Percentiles rank a stretch among this genome's conserved stretches.
phyloP scores from a whole-genome alignment of 2,888 invertebrate genomes.

The Acrobasis suavella region DNA sequence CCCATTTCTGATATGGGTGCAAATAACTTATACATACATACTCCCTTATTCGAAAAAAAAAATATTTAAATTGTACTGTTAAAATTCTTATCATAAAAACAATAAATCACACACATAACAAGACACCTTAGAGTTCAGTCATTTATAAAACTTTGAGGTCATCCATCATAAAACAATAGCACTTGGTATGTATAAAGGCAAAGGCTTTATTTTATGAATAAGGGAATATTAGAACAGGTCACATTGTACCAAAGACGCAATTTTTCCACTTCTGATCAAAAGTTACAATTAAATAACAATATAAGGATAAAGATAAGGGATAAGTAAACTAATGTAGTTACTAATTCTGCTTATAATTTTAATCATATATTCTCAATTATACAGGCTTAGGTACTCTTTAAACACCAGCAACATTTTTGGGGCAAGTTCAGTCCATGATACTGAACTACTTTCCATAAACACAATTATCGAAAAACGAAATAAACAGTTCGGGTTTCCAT shows the following conservation, averaged over 20 bases:
- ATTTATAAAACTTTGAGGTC: conserved; percentile 40
- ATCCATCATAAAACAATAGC: conserved; percentile 3
- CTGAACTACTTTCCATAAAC: too few relatives aligned
- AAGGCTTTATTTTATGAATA: conserved; percentile 48
- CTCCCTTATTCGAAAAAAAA: conserved; percentile 58
- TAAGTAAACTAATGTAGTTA: background rate
- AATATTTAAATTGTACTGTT: conserved; percentile 56
- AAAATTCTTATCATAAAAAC: conserved; percentile 37
- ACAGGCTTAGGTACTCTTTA: too few relatives aligned
- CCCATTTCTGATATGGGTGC: conserved; percentile 36
- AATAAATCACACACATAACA: conserved; percentile 34
- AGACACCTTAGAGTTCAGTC: conserved; percentile 40
- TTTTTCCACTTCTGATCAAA: background rate
- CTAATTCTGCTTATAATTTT: too few relatives aligned
- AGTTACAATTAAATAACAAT: too few relatives aligned
- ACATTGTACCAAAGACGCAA: conserved; percentile 16
- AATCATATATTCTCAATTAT: too few relatives aligned
- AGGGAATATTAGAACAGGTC: conserved; percentile 39
- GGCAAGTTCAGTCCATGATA: too few relatives aligned
- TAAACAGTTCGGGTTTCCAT: too few relatives aligned
- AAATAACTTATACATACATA: conserved; percentile 33
- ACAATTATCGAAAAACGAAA: too few relatives aligned
- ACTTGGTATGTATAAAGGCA: conserved; percentile 1
- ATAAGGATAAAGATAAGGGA: too few relatives aligned
- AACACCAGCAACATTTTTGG: too few relatives aligned